These are phyloP conservation scores for Nomada hirtipes DNA, from an alignment of 2,888 invertebrate genomes.

Conservation along the genomic window DNA sequence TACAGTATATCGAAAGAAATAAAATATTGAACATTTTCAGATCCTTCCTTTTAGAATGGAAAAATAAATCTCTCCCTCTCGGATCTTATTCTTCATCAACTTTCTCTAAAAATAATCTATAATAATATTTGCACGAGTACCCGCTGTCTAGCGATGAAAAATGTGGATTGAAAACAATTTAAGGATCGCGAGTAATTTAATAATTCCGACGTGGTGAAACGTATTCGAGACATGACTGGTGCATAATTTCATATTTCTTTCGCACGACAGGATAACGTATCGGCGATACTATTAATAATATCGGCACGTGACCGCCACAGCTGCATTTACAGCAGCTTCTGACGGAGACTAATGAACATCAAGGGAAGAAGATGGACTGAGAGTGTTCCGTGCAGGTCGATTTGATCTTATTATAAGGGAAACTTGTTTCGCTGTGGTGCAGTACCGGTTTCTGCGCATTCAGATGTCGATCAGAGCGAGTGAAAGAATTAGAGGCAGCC, in stretches of 20 bases:
- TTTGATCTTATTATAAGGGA: constrained; percentile 44
- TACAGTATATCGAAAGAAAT: too few relatives aligned
- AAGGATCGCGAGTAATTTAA: too few relatives aligned
- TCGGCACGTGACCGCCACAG: constrained; percentile 69
- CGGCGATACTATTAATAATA: constrained; percentile 74
- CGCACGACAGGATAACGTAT: constrained; percentile 14
- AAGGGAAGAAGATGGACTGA: constrained; percentile 40
- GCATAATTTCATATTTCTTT: constrained; percentile 21
- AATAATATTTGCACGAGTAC: too few relatives aligned
- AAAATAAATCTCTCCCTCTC: too few relatives aligned
- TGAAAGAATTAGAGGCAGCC: not conserved
- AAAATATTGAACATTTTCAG: too few relatives aligned
- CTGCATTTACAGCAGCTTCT: constrained; percentile 68
- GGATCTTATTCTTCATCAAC: too few relatives aligned
- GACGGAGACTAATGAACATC: constrained; percentile 75
- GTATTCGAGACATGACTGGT: constrained; percentile 7
- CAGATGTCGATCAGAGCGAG: constrained; percentile 40
- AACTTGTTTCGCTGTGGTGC: constrained; percentile 33
- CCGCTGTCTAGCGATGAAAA: too few relatives aligned
- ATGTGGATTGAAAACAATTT: too few relatives aligned
- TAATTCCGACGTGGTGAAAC: not conserved
- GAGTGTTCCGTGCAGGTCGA: constrained; percentile 27
- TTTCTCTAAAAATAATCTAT: too few relatives aligned
- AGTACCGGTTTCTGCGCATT: constrained; percentile 27
- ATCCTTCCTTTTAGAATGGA: too few relatives aligned